Conservation (phyloP, 2,113 vertebrate species). For the Pangasianodon gigas region DNA sequence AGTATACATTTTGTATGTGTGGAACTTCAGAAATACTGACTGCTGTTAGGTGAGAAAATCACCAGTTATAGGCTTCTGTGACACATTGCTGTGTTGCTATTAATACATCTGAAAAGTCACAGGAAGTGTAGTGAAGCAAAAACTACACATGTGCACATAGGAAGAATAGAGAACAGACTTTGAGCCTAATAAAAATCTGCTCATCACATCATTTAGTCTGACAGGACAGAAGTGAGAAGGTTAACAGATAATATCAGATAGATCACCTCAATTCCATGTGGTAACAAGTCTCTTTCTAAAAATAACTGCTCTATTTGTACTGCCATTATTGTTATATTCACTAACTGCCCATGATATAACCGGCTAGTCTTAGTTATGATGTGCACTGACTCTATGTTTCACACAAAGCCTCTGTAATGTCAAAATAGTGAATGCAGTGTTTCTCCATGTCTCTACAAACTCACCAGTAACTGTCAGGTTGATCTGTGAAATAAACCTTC, state of each 20-base stretch:
- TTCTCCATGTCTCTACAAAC: constrained; percentile 25
- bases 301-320: background rate
- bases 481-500: constrained; percentile 14
- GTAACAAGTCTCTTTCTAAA: background rate
- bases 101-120: background rate
- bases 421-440: background rate
- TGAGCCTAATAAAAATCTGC: too few relatives aligned
- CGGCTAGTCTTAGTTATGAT: background rate
- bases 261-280: background rate
- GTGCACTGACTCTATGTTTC: background rate
- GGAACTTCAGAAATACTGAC: background rate
- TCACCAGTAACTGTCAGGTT: constrained; percentile 7
- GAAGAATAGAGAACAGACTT: background rate
- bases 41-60: background rate
- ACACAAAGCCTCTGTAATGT: background rate
- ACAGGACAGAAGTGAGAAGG: background rate
- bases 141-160: background rate
- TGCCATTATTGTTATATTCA: background rate
- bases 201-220: background rate
- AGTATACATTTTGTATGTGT: background rate
- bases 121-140: background rate
- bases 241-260: background rate
- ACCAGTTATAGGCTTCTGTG: background rate
- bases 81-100: too few relatives aligned
- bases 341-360: background rate